Percentiles rank a stretch among this genome's conserved stretches.
These are phyloP conservation scores for Zeugodacus cucurbitae DNA, from an alignment of 1,140 invertebrate species.

Conservation along the genomic window DNA sequence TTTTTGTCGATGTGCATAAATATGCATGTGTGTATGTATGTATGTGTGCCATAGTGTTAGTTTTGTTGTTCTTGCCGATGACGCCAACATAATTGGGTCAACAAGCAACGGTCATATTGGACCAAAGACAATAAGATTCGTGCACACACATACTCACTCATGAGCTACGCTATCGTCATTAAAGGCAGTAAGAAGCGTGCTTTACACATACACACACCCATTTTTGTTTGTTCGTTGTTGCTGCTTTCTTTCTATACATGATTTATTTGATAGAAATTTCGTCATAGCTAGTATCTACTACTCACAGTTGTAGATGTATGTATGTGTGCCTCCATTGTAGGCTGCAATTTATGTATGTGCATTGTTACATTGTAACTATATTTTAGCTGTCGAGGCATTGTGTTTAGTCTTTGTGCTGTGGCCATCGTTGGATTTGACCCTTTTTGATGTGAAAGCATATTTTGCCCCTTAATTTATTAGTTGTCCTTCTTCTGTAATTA, in stretches of 20 bases:
- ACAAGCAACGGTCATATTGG: slow-evolving; percentile 17
- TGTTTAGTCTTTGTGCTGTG: neutral
- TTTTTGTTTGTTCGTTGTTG: neutral
- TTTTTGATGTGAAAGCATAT: neutral
- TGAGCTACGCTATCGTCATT: neutral
- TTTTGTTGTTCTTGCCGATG: slow-evolving; percentile 26
- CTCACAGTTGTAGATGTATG: neutral
- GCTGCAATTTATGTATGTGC: neutral
- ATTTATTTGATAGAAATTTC: slow-evolving; percentile 14
- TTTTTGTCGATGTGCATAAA: neutral
- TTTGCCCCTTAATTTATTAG: neutral
- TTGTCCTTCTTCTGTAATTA: neutral
- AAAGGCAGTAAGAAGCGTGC: neutral
- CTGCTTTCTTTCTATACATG: neutral
- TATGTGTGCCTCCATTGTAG: no score
- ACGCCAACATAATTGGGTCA: slow-evolving; percentile 31
- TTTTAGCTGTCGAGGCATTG: neutral
- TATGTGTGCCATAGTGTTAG: neutral
- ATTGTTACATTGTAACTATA: no score
- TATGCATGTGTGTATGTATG: neutral
- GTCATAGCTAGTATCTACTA: neutral
- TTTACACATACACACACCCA: neutral
- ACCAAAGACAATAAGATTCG: neutral
- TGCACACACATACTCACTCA: neutral
- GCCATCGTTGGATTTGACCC: neutral